Evolutionary conservation across 2,888 invertebrate species (phyloP).

Genomic region (Catonia carolina): DNA sequence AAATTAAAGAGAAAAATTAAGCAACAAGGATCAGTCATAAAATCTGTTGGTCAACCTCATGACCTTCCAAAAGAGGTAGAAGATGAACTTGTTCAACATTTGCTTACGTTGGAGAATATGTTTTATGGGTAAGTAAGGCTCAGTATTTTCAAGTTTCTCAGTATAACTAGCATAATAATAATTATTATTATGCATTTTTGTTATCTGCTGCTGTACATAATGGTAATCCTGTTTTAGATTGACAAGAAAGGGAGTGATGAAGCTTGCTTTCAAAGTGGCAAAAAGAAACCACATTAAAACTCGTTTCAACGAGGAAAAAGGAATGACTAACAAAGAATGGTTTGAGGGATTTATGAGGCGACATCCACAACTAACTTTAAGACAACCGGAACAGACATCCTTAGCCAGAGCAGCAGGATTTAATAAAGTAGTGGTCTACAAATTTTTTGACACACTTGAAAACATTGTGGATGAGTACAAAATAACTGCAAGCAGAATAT

Average conservation of each 20-base stretch:
- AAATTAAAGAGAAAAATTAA: slow-evolving; percentile 1
- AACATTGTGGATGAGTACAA: neutral
- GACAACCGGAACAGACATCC: neutral
- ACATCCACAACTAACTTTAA: neutral
- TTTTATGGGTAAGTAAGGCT: too few species aligned
- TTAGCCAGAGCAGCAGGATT: neutral
- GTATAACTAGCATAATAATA: too few species aligned
- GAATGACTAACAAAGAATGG: neutral
- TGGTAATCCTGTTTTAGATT: too few species aligned
- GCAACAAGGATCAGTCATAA: neutral
- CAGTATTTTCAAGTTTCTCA: too few species aligned
- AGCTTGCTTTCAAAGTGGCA: neutral
- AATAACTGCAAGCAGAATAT: neutral
- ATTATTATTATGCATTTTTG: too few species aligned
- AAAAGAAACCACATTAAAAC: neutral
- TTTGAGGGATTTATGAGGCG: neutral
- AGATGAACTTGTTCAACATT: too few species aligned
- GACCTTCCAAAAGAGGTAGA: too few species aligned
- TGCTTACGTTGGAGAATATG: too few species aligned
- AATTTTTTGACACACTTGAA: neutral
- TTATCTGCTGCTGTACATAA: too few species aligned
- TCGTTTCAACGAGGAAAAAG: neutral
- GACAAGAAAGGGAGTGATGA: too few species aligned
- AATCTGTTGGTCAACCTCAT: too few species aligned
- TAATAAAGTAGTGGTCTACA: neutral